A percentile compares a stretch with the other conserved stretches of the same genome.
Conservation (phyloP, 2,797 vertebrate species). For the Onychomys arenicola region DNA sequence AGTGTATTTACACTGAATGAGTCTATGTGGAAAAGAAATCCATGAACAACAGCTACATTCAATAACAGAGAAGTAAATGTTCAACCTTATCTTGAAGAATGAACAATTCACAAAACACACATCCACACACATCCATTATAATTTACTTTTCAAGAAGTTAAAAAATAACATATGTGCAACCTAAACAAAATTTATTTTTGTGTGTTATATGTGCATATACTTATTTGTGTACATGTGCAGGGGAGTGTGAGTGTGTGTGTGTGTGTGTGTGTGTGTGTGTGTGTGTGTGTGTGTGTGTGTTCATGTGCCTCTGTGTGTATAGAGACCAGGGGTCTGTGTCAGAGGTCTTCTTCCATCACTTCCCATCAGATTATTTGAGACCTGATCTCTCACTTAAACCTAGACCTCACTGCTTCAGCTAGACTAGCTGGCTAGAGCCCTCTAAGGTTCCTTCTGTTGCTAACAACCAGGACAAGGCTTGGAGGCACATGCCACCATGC, state of each 20-base stretch:
- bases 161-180: background rate
- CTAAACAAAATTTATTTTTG: background rate
- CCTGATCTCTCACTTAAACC: background rate
- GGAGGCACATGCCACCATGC: background rate
- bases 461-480: background rate
- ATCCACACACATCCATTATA: background rate
- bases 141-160: background rate
- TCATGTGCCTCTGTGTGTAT: background rate
- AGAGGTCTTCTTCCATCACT: background rate
- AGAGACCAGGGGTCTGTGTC: background rate
- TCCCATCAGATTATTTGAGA: background rate
- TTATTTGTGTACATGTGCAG: no score
- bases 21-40: constrained; percentile 4
- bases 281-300: background rate
- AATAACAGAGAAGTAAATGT: background rate
- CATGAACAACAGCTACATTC: background rate
- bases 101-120: background rate
- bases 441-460: background rate
- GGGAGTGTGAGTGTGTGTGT: no score
- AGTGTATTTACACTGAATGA: background rate
- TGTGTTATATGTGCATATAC: background rate
- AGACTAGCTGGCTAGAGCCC: background rate
- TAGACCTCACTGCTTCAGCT: background rate
- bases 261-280: background rate
- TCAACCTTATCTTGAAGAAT: background rate